Evolutionary conservation across 2,797 vertebrate genomes (phyloP).

Genomic region (Aratinga solstitialis): DNA sequence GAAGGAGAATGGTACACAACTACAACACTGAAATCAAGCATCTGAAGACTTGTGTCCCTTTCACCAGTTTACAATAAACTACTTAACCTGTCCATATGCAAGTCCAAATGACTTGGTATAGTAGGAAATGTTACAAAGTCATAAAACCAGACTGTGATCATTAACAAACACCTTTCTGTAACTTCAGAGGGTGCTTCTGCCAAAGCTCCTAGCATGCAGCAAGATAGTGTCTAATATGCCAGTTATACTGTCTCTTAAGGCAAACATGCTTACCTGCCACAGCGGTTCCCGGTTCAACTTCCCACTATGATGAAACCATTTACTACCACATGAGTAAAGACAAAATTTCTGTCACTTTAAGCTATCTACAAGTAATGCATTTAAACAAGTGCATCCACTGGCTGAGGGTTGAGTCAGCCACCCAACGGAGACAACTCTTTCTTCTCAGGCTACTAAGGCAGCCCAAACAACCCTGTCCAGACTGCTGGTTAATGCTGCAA

Average conservation of each 20-base stretch:
- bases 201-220: not conserved
- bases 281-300: not conserved
- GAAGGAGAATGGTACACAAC: not conserved
- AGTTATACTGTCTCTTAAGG: not conserved
- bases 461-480: not conserved
- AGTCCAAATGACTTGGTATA: not conserved
- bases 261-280: not conserved
- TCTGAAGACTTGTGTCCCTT: not conserved
- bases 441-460: not conserved
- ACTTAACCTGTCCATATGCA: not conserved
- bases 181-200: not conserved
- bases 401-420: not conserved
- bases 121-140: not conserved
- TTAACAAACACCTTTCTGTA: not conserved
- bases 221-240: not conserved
- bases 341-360: not conserved
- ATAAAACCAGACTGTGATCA: not conserved
- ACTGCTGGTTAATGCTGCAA: not conserved
- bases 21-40: not conserved
- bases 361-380: not conserved
- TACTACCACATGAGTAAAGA: not conserved
- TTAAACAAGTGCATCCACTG: not conserved
- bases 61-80: not conserved
- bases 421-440: not conserved
- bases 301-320: not conserved